A percentile compares a stretch with the other conserved stretches of the same genome.
These are phyloP conservation scores for Amblyornis subalaris DNA, from an alignment of 2,113 vertebrate genomes.

Conservation along the genomic window DNA sequence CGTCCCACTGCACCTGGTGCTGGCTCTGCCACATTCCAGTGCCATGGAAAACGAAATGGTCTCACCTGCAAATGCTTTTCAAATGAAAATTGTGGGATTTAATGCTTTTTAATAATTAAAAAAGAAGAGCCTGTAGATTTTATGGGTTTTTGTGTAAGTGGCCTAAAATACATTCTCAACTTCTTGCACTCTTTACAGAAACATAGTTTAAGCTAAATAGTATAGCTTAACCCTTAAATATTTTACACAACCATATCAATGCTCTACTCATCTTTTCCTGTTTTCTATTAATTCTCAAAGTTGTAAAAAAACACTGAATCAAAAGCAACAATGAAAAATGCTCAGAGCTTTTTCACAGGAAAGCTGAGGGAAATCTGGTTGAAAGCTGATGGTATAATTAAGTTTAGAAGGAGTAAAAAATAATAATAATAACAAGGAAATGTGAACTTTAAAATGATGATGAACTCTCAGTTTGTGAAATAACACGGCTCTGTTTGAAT, in stretches of 20 bases:
- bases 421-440: not conserved
- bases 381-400: not conserved
- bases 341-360: not conserved
- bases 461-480: conserved; percentile 19
- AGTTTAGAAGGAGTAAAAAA: not conserved
- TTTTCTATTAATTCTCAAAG: not conserved
- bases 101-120: not conserved
- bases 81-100: not conserved
- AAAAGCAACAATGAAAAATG: not conserved
- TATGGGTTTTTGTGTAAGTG: not conserved
- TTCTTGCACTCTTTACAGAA: not conserved
- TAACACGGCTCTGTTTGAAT: conserved; percentile 8
- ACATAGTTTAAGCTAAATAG: not conserved
- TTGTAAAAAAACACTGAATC: not conserved
- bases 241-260: not conserved
- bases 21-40: not conserved
- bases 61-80: not conserved
- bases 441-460: not conserved
- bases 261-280: not conserved
- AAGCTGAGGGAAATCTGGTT: not conserved
- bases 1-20: too few relatives aligned
- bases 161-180: not conserved
- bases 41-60: not conserved
- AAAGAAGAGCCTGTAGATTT: not conserved
- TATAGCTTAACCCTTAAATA: not conserved